Conservation (phyloP, 2,888 invertebrate species). For the Acanthococcus lagerstroemiae region DNA sequence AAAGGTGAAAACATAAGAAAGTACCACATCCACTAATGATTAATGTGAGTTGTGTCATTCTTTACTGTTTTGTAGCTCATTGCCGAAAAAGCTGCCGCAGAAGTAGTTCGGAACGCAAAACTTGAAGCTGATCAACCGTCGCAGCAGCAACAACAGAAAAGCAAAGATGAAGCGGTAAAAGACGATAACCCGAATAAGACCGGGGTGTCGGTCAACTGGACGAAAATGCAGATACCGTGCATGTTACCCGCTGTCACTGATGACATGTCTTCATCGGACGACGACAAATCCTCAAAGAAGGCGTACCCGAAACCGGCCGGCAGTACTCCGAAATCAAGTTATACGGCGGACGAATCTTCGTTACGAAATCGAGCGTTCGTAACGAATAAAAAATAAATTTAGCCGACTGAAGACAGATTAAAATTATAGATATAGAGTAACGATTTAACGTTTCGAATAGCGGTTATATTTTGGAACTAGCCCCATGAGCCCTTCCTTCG, state of each 20-base stretch:
- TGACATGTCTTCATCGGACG: conserved; percentile 9
- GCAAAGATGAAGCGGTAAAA: not conserved
- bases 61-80: conserved; percentile 13
- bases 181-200: not conserved
- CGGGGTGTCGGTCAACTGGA: conserved; percentile 16
- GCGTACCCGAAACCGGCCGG: conserved; percentile 30
- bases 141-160: not conserved
- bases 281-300: not conserved
- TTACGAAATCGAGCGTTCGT: conserved; percentile 34
- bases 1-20: too few relatives aligned
- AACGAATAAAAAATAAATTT: conserved; percentile 25
- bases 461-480: too few relatives aligned
- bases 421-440: conserved; percentile 15
- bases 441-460: too few relatives aligned
- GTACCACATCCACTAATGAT: too few relatives aligned
- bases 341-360: conserved; percentile 31
- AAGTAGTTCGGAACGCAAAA: not conserved
- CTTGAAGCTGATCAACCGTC: too few relatives aligned
- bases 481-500: too few relatives aligned
- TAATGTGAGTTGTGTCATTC: too few relatives aligned
- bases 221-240: conserved; percentile 30
- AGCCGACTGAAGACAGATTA: conserved; percentile 9
- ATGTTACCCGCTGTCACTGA: conserved; percentile 34
- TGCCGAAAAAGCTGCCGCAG: conserved; percentile 22
- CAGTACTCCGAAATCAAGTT: conserved; percentile 19